Evolutionary conservation across 2,888 invertebrate species (phyloP), one percentile per base, ranked within the genome.

Genomic region (Entomobrya multifasciata): DNA sequence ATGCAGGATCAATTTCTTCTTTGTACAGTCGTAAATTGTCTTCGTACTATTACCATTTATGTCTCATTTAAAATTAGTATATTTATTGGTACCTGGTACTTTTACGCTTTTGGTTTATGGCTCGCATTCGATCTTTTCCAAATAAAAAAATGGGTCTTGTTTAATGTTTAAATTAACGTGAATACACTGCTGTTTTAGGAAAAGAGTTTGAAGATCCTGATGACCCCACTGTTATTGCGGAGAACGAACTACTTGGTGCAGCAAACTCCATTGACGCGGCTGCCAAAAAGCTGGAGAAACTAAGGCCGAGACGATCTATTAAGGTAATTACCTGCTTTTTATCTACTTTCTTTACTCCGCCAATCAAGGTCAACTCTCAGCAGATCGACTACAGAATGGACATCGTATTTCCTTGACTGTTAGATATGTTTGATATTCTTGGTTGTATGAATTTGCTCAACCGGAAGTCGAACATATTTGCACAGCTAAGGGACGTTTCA

Each of bases 391-490:
- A n/a, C n/a, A n/a, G n/a, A n/a, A n/a, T n/a, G n/a, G n/a, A n/a
- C n/a, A n/a, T 36, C 36, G 36, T 36, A n/a, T n/a, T n/a, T n/a
- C n/a, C 57, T 85, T 91, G 91, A 90, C 96, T 94, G 95, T 96
- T 93, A 98, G 99, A 99, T 99, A 99, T 99, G 99, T 99, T 99
- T 99, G 99, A 98, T 99, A 99, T 99, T 99, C 99, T 99, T 99
- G 99, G 99, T 99, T 98, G 98, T 97, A 94, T 67, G 93, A 92
- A 93, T 91, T 92, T 92, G 94, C 94, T 96, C 97, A 97, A 97
- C 98, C 98, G 95, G 97, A 97, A 98, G 97, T 98, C 98, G 97
- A 97, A 98, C 99, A 98, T 99, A 98, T 99, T 97, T 96, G 96
- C 96, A 96, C 94, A 94, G 97, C 95, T 95, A 94, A 91, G 91